Evolutionary conservation across 2,797 vertebrate genomes (phyloP), one percentile per base, ranked within the genome.

Genomic region (Anguilla marmorata): DNA sequence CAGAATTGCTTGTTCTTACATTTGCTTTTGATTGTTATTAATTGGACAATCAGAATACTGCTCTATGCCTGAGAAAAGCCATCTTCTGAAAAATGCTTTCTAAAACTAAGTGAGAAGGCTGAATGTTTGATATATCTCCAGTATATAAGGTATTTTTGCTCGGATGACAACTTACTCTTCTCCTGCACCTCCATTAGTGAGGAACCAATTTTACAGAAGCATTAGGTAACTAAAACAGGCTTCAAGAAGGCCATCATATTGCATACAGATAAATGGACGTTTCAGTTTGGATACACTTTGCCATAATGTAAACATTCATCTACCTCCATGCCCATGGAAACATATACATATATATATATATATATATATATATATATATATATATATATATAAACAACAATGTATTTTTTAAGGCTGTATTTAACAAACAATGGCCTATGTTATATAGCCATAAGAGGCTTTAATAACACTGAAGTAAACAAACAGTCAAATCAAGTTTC

Each of bases 1-100:
- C 30, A 76, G 87, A 85, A 91, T 72, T 88, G 79, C 30, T 87
- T 21, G 76, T 91, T 80, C 88, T 91, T 93, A 90, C 91, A 93
- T 92, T 92, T 93, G 91, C 93, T 87, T 69, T 90, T 90, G 89
- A 94, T 91, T 93, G 92, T 94, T 95, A 95, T 95, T 94, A 94
- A 95, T 94, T 91, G 90, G 89, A 93, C 91, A 80, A 91, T 91
- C 90, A 89, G 86, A 80, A 85, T 88, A 86, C 84, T 41, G 33
- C 50, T 21, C 41, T 80, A 88, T 85, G 82, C 66, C 63, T 21
- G 21, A 5, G 16, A 69, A 72, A 88, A 86, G 27, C n/a, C 48
- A 30, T 72, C 45, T 72, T 48, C 86, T 50, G 19, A 86, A 83
- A 63, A 54, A 90, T 89, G 87, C 86, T 90, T 48, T 58, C 86